These are phyloP conservation scores for Drosophila sp. DNA, from an alignment of 1,140 invertebrate species.

Conservation along the genomic window DNA sequence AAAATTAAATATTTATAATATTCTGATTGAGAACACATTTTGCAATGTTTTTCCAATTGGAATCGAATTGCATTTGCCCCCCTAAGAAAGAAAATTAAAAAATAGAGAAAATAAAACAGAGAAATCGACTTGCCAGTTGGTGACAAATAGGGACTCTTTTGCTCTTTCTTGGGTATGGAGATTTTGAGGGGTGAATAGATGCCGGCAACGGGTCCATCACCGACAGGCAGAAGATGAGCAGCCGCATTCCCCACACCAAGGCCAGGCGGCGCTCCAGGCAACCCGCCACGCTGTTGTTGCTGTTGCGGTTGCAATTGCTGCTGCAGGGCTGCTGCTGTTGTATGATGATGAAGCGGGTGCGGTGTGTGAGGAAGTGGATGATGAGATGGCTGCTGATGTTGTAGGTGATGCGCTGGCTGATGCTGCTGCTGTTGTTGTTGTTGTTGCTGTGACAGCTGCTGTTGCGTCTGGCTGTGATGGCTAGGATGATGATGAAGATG, in stretches of 20 bases:
- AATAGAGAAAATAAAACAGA: not conserved
- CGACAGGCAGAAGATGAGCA: conserved; percentile 50
- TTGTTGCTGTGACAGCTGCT: conserved; percentile 36
- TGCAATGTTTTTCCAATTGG: too few relatives aligned
- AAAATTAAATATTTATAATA: too few relatives aligned
- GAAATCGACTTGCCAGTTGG: conserved; percentile 80
- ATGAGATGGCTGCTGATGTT: conserved; percentile 60
- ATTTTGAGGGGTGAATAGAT: conserved; percentile 82
- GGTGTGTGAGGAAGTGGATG: conserved; percentile 57
- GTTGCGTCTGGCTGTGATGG: conserved; percentile 38
- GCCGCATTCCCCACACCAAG: conserved; percentile 23
- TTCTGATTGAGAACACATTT: too few relatives aligned
- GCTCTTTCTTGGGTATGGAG: conserved; percentile 82
- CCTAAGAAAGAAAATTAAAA: not conserved
- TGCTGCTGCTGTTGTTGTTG: conserved; percentile 39
- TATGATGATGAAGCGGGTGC: conserved; percentile 69
- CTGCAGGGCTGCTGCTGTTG: conserved; percentile 65
- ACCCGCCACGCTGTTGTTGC: conserved; percentile 79
- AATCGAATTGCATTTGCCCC: conserved; percentile 13
- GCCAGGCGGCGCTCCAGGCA: conserved; percentile 37
- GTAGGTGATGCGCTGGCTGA: conserved; percentile 58
- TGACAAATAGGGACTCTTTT: conserved; percentile 95
- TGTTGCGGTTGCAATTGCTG: conserved; percentile 63
- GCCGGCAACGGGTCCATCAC: conserved; percentile 51
- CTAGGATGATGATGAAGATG: conserved; percentile 41